Evolutionary conservation across 2,888 invertebrate species (phyloP), one percentile per base, ranked within the genome.

Genomic region (Synergus itoensis): DNA sequence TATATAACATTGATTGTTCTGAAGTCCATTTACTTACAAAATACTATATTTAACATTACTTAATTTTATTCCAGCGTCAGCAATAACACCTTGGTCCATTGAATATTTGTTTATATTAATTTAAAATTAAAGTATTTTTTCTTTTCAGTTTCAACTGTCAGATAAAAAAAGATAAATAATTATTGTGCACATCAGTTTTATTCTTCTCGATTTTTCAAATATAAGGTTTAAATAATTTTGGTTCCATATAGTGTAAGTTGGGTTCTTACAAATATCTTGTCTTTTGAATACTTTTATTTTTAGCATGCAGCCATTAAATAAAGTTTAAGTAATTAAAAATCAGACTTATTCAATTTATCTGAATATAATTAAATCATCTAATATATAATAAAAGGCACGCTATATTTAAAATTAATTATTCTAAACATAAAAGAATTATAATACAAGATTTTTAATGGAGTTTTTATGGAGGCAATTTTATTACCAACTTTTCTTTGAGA

Each of bases 21-120:
- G 21, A 43, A 77, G 28, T 41, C 48, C 48, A 73, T 53, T 53
- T 36, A 16, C 36, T 73, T 73, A 53, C 3, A 73, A 73, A 48
- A 73, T 45, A 73, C 53, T 53, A 45, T 73, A 36, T 73, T 18
- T 53, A 53, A 53, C 16, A 67, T 63, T 48, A 28, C 63, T 82
- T 79, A 63, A 77, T 79, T 53, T 79, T 62, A 14, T 36, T 81
- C 9, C n/a, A 41, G 79, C 79, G 77, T n/a, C 45, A 65, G 64
- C 57, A 67, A 43, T 82, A 84, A 28, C 45, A 36, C 53, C 53
- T 87, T 87, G 87, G 87, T 87, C 87, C 87, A 77, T 86, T 81
- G 45, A 73, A 73, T 53, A 53, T 73, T 40, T 53, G 48, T 36
- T 53, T 53, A 57, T 53, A 40, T 57, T 57, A 36, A 69, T 69